Conservation (phyloP, 2,797 vertebrate genomes). For the Decapterus maruadsi region DNA sequence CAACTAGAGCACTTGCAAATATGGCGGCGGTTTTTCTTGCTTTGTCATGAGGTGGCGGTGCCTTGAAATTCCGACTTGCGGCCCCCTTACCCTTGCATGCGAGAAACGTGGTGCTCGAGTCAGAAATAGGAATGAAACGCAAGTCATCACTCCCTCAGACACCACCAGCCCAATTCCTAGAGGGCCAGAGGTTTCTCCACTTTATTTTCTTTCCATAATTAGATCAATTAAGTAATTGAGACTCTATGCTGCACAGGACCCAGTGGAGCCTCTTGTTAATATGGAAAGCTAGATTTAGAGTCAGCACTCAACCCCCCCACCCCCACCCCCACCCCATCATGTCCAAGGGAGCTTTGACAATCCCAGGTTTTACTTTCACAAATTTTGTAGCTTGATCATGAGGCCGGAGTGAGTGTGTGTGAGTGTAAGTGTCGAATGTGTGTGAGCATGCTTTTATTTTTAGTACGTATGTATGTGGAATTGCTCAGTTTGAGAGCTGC, state of each 20-base stretch:
- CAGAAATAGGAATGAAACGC: slow-evolving; percentile 81
- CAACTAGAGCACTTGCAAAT: slow-evolving; percentile 65
- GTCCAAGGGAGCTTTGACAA: slow-evolving; percentile 75
- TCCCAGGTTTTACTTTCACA: slow-evolving; percentile 68
- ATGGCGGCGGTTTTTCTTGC: slow-evolving; percentile 65
- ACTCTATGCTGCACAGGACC: slow-evolving; percentile 67
- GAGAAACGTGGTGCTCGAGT: slow-evolving; percentile 76
- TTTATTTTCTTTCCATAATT: slow-evolving; percentile 79
- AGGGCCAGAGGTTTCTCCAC: slow-evolving; percentile 74
- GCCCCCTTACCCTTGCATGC: slow-evolving; percentile 73
- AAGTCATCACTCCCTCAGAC: slow-evolving; percentile 70
- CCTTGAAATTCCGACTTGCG: slow-evolving; percentile 77
- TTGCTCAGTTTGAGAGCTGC: slow-evolving; percentile 28
- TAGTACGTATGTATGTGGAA: slow-evolving; percentile 39
- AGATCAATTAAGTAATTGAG: slow-evolving; percentile 74
- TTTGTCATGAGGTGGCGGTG: slow-evolving; percentile 80
- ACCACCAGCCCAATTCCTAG: slow-evolving; percentile 74
- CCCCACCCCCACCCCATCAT: slow-evolving; percentile 17
- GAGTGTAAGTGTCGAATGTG: neutral
- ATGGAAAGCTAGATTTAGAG: slow-evolving; percentile 61
- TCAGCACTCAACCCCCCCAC: slow-evolving; percentile 14
- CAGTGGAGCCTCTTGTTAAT: slow-evolving; percentile 66
- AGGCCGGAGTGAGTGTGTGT: slow-evolving; percentile 39
- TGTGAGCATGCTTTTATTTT: slow-evolving; percentile 42
- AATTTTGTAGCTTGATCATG: slow-evolving; percentile 49